phyloP scores from a whole-genome alignment of 2,888 invertebrate genomes.

The Aphidoletes aphidimyza region DNA sequence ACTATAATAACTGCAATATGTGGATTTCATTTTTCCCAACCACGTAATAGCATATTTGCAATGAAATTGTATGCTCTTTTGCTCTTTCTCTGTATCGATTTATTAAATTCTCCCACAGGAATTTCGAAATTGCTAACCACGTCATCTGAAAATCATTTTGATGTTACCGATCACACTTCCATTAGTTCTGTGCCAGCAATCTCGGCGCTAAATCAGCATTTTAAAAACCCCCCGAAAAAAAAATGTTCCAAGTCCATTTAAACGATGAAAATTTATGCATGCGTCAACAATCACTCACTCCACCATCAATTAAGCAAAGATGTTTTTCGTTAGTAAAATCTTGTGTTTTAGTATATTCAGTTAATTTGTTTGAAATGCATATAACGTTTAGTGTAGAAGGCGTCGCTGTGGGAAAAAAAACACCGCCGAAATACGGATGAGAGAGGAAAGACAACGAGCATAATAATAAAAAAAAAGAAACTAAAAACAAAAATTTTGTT shows the following conservation, averaged over 20 bases:
- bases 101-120: neutral
- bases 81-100: neutral
- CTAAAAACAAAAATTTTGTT: neutral
- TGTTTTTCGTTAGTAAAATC: neutral
- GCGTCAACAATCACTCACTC: neutral
- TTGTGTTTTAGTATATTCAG: conserved; percentile 18
- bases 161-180: neutral
- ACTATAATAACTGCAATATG: no score
- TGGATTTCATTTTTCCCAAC: no score
- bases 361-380: conserved; percentile 33
- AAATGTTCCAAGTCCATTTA: neutral
- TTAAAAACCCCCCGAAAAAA: neutral
- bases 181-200: neutral
- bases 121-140: neutral
- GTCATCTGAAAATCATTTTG: neutral
- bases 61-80: neutral
- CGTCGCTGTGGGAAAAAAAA: conserved; percentile 19
- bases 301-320: conserved; percentile 37
- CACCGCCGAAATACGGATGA: neutral
- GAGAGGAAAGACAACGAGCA: neutral
- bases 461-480: neutral
- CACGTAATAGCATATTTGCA: neutral
- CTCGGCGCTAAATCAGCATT: neutral
- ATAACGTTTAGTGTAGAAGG: neutral
- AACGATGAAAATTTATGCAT: conserved; percentile 2